A percentile compares a stretch with the other conserved stretches of the same genome.
Conservation (phyloP, 2,797 vertebrate genomes). For the Protosalanx chinensis region DNA sequence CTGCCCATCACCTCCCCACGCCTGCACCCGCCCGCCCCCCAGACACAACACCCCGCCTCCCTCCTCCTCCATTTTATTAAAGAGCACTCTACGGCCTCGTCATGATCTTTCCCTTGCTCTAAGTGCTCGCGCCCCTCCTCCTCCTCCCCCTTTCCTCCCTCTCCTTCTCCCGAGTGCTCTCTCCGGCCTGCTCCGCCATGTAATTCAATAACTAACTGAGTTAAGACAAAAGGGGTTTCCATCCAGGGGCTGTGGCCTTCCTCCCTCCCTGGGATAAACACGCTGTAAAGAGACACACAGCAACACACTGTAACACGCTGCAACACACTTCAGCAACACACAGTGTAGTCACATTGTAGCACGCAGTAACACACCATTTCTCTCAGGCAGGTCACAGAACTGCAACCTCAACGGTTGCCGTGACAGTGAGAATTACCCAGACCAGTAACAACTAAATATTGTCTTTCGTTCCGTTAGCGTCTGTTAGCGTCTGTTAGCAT, state of each 20-base stretch:
- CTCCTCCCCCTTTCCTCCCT: slow-evolving; percentile 24
- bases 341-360: too few relatives aligned
- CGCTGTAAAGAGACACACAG: too few relatives aligned
- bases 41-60: slow-evolving; percentile 40
- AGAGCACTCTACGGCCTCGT: slow-evolving; percentile 62
- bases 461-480: too few relatives aligned
- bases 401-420: too few relatives aligned
- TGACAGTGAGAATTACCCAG: too few relatives aligned
- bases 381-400: too few relatives aligned
- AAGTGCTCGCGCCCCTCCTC: slow-evolving; percentile 44
- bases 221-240: slow-evolving; percentile 42
- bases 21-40: slow-evolving; percentile 29
- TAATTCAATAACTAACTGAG: slow-evolving; percentile 58
- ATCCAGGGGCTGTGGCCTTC: slow-evolving; percentile 44
- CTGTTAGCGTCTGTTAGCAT: too few relatives aligned
- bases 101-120: slow-evolving; percentile 58
- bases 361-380: too few relatives aligned
- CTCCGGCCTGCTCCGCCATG: slow-evolving; percentile 21
- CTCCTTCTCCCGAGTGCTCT: slow-evolving; percentile 21
- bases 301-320: too few relatives aligned
- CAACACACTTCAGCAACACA: too few relatives aligned
- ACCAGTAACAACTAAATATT: too few relatives aligned
- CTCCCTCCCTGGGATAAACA: slow-evolving; percentile 1
- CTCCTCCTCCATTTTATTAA: slow-evolving; percentile 69
- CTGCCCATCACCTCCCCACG: not conserved